Conservation (phyloP, 2,113 vertebrate species). For the Aegypius monachus region DNA sequence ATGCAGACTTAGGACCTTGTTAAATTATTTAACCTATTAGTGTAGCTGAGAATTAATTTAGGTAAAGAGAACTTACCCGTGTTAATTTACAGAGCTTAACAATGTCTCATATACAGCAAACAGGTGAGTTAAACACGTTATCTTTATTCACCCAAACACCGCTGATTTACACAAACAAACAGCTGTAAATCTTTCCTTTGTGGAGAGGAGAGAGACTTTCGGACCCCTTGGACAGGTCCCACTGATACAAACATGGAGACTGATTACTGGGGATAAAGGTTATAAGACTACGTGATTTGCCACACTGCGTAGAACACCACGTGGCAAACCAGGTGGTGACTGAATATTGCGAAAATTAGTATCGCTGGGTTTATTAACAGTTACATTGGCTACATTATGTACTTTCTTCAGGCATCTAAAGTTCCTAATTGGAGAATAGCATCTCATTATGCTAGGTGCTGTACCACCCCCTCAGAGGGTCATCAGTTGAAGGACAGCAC, state of each 20-base stretch:
- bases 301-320: fast-evolving
- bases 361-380: background rate
- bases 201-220: background rate
- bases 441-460: background rate
- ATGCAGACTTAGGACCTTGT: background rate
- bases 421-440: background rate
- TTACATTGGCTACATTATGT: background rate
- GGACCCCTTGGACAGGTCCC: background rate
- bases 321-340: background rate
- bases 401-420: background rate
- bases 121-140: background rate
- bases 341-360: background rate
- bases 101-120: background rate
- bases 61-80: background rate
- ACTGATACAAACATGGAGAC: background rate
- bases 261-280: background rate
- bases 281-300: background rate
- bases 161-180: background rate
- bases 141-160: background rate
- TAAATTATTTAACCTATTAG: conserved; percentile 24
- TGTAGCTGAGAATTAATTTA: background rate
- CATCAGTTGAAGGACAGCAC: background rate
- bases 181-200: background rate
- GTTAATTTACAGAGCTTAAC: background rate
- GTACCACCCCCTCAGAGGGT: background rate